Percentiles rank a stretch among this genome's conserved stretches.
phyloP scores from a whole-genome alignment of 1,140 invertebrate genomes.

The Drosophila navojoa region DNA sequence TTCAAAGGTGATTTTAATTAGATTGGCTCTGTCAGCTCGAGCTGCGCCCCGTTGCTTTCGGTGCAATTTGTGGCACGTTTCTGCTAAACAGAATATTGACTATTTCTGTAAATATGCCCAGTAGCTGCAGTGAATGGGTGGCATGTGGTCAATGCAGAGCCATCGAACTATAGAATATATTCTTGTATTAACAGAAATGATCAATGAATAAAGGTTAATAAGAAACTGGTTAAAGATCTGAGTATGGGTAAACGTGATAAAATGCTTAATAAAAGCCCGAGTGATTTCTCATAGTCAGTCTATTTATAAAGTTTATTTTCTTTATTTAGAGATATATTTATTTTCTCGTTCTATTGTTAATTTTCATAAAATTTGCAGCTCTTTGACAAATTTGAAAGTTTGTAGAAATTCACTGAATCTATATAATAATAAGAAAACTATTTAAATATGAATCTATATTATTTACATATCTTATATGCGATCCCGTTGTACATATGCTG shows the following conservation, averaged over 20 bases:
- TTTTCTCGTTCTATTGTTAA: not conserved
- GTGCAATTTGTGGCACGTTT: slow-evolving; percentile 45
- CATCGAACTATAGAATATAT: no score
- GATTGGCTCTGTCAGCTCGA: slow-evolving; percentile 54
- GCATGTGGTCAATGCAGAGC: not conserved
- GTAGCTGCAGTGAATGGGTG: not conserved
- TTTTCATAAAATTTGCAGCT: slow-evolving; percentile 58
- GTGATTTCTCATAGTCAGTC: not conserved
- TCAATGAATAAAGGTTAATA: not conserved
- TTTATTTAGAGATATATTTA: not conserved
- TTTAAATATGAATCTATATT: not conserved
- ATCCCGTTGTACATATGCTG: slow-evolving; percentile 1
- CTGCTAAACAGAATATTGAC: slow-evolving; percentile 23
- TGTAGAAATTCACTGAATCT: not conserved
- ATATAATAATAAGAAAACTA: not conserved
- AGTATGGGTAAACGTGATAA: no score
- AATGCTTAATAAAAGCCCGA: no score
- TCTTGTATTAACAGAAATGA: no score
- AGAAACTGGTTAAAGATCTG: no score
- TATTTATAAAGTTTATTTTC: not conserved
- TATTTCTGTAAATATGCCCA: slow-evolving; percentile 4
- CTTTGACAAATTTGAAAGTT: slow-evolving; percentile 25
- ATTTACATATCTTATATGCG: not conserved
- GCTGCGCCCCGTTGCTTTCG: slow-evolving; percentile 31
- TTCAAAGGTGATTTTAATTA: slow-evolving; percentile 77